phyloP scores from a whole-genome alignment of 2,888 invertebrate species.

The Ornithoptera priamus region DNA sequence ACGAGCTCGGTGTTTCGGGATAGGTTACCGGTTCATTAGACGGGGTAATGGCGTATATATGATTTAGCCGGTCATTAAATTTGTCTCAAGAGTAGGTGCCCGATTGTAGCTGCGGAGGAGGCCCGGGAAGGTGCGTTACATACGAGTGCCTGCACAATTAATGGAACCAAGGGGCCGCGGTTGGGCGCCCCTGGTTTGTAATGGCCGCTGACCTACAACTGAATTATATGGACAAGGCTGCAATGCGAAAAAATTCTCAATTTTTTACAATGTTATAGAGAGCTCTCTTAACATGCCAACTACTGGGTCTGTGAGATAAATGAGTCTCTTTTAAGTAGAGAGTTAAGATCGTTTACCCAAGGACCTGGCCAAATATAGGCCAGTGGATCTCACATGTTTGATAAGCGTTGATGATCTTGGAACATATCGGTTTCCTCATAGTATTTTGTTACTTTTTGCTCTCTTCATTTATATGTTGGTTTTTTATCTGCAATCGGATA shows the following conservation, averaged over 20 bases:
- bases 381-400: too few relatives aligned
- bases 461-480: too few relatives aligned
- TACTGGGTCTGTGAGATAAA: too few relatives aligned
- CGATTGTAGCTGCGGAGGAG: constrained; percentile 39
- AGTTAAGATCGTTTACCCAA: too few relatives aligned
- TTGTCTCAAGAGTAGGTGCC: constrained; percentile 23
- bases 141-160: constrained; percentile 49
- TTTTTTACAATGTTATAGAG: too few relatives aligned
- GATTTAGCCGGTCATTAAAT: constrained; percentile 26
- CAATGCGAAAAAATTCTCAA: neutral
- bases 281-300: too few relatives aligned
- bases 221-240: constrained; percentile 17
- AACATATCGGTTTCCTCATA: too few relatives aligned
- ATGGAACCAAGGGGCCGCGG: constrained; percentile 39
- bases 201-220: constrained; percentile 31
- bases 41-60: constrained; percentile 22
- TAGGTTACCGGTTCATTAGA: constrained; percentile 21
- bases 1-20: constrained; percentile 12
- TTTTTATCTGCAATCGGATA: too few relatives aligned
- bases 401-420: too few relatives aligned
- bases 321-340: too few relatives aligned
- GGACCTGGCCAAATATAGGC: too few relatives aligned
- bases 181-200: constrained; percentile 31
- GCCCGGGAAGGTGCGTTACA: constrained; percentile 51
- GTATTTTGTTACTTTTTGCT: too few relatives aligned